Evolutionary conservation across 2,888 invertebrate species (phyloP).

Genomic region (Pilophorus perplexus): DNA sequence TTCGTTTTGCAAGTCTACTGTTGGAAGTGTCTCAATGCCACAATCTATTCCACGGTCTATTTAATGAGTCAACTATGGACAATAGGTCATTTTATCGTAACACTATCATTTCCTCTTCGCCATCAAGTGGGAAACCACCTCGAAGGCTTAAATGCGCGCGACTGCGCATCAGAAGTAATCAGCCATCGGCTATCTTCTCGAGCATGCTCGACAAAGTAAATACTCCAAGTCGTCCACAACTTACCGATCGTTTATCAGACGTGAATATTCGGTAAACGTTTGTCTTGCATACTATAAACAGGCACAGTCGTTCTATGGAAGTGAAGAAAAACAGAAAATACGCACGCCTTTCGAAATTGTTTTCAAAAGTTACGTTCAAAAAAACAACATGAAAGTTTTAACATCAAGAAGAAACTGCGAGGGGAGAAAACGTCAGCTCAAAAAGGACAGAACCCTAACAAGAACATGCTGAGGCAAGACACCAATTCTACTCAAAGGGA

Average conservation of each 20-base stretch:
- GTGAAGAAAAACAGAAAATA: slow-evolving; percentile 6
- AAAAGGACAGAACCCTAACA: slow-evolving; percentile 14
- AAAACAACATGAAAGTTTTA: slow-evolving; percentile 10
- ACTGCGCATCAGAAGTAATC: too few relatives aligned
- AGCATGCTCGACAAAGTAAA: too few relatives aligned
- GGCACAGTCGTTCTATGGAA: slow-evolving; percentile 13
- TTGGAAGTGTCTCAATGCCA: too few relatives aligned
- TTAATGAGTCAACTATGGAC: too few relatives aligned
- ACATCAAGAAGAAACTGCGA: slow-evolving; percentile 13
- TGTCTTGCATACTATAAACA: slow-evolving; percentile 23
- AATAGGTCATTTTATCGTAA: too few relatives aligned
- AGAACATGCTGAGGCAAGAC: slow-evolving; percentile 14
- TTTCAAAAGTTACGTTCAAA: slow-evolving; percentile 21
- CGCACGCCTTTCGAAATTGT: background rate
- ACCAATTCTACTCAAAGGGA: slow-evolving; percentile 20
- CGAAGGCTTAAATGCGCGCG: too few relatives aligned
- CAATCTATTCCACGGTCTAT: too few relatives aligned
- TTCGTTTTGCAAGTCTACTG: too few relatives aligned
- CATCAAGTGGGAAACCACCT: too few relatives aligned
- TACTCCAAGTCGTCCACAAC: too few relatives aligned
- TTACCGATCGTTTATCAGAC: slow-evolving; percentile 14
- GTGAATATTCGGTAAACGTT: slow-evolving; percentile 10
- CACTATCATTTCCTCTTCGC: too few relatives aligned
- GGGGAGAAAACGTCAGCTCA: slow-evolving; percentile 7
- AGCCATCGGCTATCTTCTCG: too few relatives aligned